Evolutionary conservation across 1,140 invertebrate species (phyloP).

Genomic region (Drosophila repleta): DNA sequence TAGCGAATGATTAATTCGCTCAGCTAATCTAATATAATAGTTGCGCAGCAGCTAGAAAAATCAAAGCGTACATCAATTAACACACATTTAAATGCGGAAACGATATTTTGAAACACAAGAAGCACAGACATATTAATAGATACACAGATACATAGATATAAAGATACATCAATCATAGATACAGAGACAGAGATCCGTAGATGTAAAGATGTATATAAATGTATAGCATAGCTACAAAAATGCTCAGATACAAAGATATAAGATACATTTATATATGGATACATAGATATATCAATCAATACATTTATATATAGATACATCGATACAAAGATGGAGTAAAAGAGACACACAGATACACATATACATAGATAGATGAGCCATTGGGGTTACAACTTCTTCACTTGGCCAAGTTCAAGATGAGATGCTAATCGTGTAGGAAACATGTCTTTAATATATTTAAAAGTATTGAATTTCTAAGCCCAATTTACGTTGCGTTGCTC

Average conservation of each 20-base stretch:
- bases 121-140: conserved; percentile 7
- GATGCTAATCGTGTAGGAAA: conserved; percentile 51
- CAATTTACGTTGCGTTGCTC: conserved; percentile 21
- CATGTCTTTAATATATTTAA: conserved; percentile 1
- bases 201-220: no score
- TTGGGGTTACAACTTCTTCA: neutral
- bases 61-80: conserved; percentile 56
- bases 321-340: no score
- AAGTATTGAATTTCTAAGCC: conserved; percentile 1
- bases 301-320: no score
- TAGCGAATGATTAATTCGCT: conserved; percentile 40
- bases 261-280: no score
- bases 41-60: conserved; percentile 20
- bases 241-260: no score
- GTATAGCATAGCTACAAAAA: no score
- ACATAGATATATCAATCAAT: no score
- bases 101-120: neutral
- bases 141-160: neutral
- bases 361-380: neutral
- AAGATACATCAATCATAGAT: no score
- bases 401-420: conserved; percentile 43
- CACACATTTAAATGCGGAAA: conserved; percentile 33
- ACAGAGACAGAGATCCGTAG: no score
- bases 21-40: conserved; percentile 36
- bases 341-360: neutral